Percentiles rank a stretch among this genome's conserved stretches.
phyloP scores from a whole-genome alignment of 2,888 invertebrate genomes.

The Buathra laborator region DNA sequence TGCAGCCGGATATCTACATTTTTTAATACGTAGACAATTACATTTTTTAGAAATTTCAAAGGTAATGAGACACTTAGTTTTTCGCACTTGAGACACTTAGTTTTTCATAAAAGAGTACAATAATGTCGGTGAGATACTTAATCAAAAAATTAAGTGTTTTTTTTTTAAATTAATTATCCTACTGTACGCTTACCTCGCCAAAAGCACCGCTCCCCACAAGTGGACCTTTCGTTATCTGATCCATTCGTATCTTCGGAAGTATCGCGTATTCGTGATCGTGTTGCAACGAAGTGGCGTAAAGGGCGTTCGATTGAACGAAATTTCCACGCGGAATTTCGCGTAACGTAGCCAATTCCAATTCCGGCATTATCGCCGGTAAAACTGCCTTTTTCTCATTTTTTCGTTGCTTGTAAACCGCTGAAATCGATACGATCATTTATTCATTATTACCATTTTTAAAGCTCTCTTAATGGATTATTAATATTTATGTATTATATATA shows the following conservation, averaged over 20 bases:
- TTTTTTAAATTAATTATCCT: too few species aligned
- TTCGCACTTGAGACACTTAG: too few species aligned
- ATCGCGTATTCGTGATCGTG: slow-evolving; percentile 92
- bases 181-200: slow-evolving; percentile 89
- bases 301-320: slow-evolving; percentile 93
- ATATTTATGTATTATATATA: slow-evolving; percentile 81
- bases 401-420: slow-evolving; percentile 88
- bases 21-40: too few species aligned
- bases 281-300: slow-evolving; percentile 90
- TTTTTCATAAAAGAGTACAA: too few species aligned
- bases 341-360: slow-evolving; percentile 94
- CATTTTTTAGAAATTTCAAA: too few species aligned
- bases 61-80: too few species aligned
- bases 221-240: slow-evolving; percentile 94
- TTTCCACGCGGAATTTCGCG: slow-evolving; percentile 92
- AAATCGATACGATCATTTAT: not conserved
- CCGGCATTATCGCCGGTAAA: slow-evolving; percentile 88
- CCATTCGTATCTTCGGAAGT: slow-evolving; percentile 94
- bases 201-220: slow-evolving; percentile 98
- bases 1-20: too few species aligned
- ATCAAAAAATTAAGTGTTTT: not conserved
- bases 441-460: not conserved
- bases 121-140: too few species aligned
- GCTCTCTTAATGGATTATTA: not conserved
- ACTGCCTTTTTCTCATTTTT: slow-evolving; percentile 90